Conservation (phyloP, 2,113 vertebrate genomes). For the Pteropus alecto region DNA sequence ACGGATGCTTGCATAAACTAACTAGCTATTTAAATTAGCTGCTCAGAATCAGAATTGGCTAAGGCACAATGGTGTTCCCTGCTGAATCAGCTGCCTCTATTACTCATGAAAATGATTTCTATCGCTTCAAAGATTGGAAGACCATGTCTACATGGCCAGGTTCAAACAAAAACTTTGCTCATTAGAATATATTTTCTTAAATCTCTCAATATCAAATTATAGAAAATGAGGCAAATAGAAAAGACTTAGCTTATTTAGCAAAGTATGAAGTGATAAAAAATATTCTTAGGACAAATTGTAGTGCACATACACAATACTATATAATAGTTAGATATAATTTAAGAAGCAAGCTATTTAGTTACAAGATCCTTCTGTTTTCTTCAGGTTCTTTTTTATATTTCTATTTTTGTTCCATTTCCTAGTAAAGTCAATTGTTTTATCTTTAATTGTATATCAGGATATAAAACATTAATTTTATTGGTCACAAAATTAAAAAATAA, state of each 20-base stretch:
- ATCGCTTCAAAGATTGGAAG: background rate
- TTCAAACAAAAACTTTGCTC: constrained; percentile 35
- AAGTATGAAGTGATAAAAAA: background rate
- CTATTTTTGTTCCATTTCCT: constrained; percentile 26
- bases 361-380: background rate
- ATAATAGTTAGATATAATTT: background rate
- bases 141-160: background rate
- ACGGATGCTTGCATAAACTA: constrained; percentile 55
- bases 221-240: background rate
- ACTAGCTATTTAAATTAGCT: constrained; percentile 63
- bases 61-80: constrained; percentile 15
- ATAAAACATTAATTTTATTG: constrained; percentile 26
- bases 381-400: constrained; percentile 47
- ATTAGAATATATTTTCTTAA: background rate
- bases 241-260: background rate
- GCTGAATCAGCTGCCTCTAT: background rate
- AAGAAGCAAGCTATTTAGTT: background rate
- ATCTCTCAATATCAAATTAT: background rate
- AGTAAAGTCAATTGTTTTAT: background rate
- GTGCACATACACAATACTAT: background rate
- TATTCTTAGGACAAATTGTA: background rate
- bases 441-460: background rate
- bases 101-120: constrained; percentile 6
- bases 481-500: constrained; percentile 38
- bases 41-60: constrained; percentile 18